phyloP scores from a whole-genome alignment of 2,113 vertebrate species.

The Silurus asotus region DNA sequence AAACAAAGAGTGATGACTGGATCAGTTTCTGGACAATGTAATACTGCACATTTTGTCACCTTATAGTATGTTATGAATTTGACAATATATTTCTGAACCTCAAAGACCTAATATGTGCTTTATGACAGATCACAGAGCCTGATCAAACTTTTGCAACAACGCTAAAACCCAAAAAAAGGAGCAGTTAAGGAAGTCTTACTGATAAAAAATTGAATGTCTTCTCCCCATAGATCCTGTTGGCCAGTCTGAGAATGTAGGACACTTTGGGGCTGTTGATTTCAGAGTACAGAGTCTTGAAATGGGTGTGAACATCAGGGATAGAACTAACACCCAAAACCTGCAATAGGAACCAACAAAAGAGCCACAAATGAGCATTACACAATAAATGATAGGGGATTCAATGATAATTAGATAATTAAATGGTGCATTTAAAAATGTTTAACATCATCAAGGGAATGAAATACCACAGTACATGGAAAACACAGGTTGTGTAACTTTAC shows the following conservation, averaged over 20 bases:
- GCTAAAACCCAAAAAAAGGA: not conserved
- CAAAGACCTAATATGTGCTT: not conserved
- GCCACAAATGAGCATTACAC: not conserved
- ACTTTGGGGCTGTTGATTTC: constrained; percentile 77
- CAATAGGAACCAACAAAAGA: constrained; percentile 26
- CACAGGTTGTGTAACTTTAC: not conserved
- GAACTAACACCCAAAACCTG: constrained; percentile 78
- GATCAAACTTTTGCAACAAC: not conserved
- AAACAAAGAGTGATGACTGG: not conserved
- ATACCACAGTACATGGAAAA: not conserved
- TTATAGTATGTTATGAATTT: not conserved
- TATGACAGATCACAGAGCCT: not conserved
- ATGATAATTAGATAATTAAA: not conserved
- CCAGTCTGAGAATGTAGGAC: constrained; percentile 79
- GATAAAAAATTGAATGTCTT: constrained; percentile 78
- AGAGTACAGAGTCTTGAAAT: constrained; percentile 74
- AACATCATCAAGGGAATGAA: not conserved
- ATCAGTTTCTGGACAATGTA: not conserved
- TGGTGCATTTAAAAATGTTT: not conserved
- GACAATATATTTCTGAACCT: not conserved
- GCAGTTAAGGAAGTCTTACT: constrained; percentile 63
- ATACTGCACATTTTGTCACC: not conserved
- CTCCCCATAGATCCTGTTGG: constrained; percentile 87
- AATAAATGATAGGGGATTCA: not conserved
- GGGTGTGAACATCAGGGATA: constrained; percentile 73